Conservation (phyloP, 1,140 invertebrate species). For the Pogonus chalceus region DNA sequence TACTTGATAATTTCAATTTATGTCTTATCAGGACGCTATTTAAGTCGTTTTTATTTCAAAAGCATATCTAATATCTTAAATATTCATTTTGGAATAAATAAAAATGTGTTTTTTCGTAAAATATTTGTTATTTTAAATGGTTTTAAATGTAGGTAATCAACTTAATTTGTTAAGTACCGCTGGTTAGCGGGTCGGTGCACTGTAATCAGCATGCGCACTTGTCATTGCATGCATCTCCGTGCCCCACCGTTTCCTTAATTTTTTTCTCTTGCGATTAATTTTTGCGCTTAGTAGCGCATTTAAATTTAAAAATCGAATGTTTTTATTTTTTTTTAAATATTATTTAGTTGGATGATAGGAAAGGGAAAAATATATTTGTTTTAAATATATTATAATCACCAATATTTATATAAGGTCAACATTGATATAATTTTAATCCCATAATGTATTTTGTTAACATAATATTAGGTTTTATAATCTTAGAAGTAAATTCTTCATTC, state of each 20-base stretch:
- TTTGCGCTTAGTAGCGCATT: not conserved
- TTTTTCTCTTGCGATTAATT: not conserved
- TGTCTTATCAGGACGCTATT: too few species aligned
- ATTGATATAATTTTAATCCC: slow-evolving; percentile 2
- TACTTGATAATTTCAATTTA: too few species aligned
- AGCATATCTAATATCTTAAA: too few species aligned
- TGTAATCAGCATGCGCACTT: not conserved
- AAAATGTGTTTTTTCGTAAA: too few species aligned
- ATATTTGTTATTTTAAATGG: too few species aligned
- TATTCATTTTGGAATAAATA: too few species aligned
- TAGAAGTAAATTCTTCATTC: not conserved
- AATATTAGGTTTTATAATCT: not conserved
- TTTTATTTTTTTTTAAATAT: too few species aligned
- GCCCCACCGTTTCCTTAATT: not conserved
- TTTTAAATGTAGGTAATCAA: too few species aligned
- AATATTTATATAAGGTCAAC: slow-evolving; percentile 1
- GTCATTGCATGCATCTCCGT: not conserved
- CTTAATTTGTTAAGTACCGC: not conserved
- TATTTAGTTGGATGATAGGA: not conserved
- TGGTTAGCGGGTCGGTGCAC: not conserved
- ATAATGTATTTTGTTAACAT: not conserved
- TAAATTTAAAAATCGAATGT: too few species aligned
- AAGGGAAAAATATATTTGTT: not conserved
- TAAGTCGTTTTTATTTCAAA: too few species aligned
- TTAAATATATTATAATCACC: not conserved